Conservation (phyloP, 2,113 vertebrate genomes). For the Otocyon megalotis region DNA sequence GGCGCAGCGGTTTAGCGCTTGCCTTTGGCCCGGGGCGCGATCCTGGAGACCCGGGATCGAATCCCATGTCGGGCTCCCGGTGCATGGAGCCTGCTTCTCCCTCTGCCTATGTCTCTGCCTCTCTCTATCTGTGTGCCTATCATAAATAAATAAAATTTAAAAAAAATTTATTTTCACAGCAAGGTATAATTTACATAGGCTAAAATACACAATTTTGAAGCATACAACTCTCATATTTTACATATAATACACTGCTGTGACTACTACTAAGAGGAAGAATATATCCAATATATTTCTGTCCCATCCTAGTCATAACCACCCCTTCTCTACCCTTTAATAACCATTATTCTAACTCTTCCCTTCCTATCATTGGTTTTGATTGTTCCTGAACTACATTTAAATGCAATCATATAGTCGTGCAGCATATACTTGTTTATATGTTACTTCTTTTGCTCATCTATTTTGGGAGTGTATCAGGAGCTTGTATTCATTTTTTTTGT, state of each 20-base stretch:
- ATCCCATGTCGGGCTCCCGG: no score
- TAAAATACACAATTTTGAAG: not conserved
- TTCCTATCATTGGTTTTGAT: not conserved
- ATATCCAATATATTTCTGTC: not conserved
- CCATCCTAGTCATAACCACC: not conserved
- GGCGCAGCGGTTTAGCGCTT: no score
- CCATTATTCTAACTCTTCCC: not conserved
- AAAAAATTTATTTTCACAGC: not conserved
- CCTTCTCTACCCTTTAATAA: not conserved
- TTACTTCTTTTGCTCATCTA: not conserved
- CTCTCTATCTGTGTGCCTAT: no score
- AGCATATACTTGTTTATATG: not conserved
- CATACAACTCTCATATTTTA: slow-evolving; percentile 33
- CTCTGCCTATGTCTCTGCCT: no score
- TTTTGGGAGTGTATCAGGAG: not conserved
- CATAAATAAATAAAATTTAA: no score
- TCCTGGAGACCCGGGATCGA: no score
- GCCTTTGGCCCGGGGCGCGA: no score
- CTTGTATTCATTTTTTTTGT: not conserved
- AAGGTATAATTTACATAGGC: not conserved
- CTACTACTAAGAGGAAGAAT: not conserved
- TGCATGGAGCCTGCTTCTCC: no score
- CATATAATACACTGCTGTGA: not conserved
- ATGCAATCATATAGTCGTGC: not conserved
- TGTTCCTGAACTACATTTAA: slow-evolving; percentile 25